phyloP scores from a whole-genome alignment of 1,140 invertebrate genomes.

The Agrypnia vestita region DNA sequence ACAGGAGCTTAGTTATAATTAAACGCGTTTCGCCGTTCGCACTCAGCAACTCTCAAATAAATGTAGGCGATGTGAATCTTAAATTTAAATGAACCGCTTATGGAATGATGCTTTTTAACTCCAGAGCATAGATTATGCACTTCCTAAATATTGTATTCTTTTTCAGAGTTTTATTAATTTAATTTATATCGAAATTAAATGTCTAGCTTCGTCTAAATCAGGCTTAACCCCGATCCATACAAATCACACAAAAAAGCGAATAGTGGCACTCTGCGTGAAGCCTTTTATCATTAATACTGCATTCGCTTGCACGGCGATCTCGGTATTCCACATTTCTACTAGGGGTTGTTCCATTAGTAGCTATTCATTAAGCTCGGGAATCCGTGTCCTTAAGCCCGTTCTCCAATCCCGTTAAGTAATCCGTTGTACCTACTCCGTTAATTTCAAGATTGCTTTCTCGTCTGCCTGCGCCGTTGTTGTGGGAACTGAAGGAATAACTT shows the following conservation, averaged over 20 bases:
- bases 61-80: conserved; percentile 28
- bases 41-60: conserved; percentile 50
- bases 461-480: conserved; percentile 51
- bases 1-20: conserved; percentile 60
- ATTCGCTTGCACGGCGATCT: background rate
- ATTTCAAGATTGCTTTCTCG: conserved; percentile 61
- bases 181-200: background rate
- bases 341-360: conserved; percentile 27
- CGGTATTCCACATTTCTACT: conserved; percentile 3
- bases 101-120: background rate
- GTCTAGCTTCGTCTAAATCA: conserved; percentile 23
- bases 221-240: conserved; percentile 16
- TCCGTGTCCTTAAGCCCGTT: conserved; percentile 45
- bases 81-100: background rate
- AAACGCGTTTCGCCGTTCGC: conserved; percentile 59
- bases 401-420: conserved; percentile 62
- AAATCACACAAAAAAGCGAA: background rate
- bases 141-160: background rate
- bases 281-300: background rate
- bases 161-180: background rate
- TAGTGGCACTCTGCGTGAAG: background rate
- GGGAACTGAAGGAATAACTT: conserved; percentile 50
- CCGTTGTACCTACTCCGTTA: conserved; percentile 56
- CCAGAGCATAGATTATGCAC: background rate
- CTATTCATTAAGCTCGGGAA: conserved; percentile 23